Evolutionary conservation across 2,113 vertebrate species (phyloP).

Genomic region (Gnathonemus longibarbis): DNA sequence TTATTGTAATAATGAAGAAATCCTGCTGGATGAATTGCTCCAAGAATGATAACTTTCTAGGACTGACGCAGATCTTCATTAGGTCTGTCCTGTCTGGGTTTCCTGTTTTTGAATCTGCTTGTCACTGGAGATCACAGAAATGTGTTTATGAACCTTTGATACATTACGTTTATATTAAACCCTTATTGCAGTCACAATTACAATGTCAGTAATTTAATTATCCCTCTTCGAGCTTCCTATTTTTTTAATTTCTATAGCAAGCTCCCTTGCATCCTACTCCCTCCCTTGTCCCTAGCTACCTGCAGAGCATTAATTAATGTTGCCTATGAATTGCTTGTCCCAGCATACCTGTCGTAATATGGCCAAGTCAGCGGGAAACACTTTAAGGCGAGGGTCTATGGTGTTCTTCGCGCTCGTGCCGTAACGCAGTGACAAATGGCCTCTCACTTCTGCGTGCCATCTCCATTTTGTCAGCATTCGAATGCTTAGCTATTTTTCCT

Average conservation of each 20-base stretch:
- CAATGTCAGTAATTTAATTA: neutral
- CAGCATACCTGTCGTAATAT: constrained; percentile 26
- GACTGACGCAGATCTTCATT: neutral
- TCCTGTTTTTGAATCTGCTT: neutral
- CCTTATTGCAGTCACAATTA: neutral
- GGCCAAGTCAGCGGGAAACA: constrained; percentile 26
- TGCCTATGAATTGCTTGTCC: constrained; percentile 22
- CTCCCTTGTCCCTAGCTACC: neutral
- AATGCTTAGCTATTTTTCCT: neutral
- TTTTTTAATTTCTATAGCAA: neutral
- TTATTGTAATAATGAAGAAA: neutral
- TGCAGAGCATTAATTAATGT: constrained; percentile 28
- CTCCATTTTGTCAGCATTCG: neutral
- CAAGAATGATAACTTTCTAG: neutral
- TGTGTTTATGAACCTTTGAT: neutral
- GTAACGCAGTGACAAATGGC: constrained; percentile 17
- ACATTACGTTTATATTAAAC: neutral
- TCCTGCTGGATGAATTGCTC: neutral
- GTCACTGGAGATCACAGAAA: neutral
- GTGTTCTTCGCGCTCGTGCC: neutral
- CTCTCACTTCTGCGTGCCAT: neutral
- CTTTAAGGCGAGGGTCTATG: constrained; percentile 12
- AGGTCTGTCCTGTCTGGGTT: neutral
- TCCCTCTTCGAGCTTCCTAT: neutral
- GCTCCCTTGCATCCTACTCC: neutral